phyloP scores from a whole-genome alignment of 2,888 invertebrate genomes.

The Pollenia angustigena region DNA sequence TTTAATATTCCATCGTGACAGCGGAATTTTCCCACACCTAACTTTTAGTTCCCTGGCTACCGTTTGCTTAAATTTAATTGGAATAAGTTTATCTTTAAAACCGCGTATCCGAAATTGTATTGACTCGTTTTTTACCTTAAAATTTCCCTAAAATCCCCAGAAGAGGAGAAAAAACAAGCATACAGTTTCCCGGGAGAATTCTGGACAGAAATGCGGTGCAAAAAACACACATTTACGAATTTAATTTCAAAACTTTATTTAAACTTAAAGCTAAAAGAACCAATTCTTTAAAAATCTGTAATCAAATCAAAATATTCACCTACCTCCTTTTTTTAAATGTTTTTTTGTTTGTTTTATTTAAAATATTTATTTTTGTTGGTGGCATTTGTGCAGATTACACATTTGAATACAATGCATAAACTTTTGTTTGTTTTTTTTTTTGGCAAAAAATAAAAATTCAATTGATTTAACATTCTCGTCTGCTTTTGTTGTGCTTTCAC shows the following conservation, averaged over 20 bases:
- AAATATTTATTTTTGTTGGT: slow-evolving; percentile 36
- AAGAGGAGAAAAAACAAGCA: too few species aligned
- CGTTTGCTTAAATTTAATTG: too few species aligned
- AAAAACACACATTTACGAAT: background rate
- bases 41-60: too few species aligned
- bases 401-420: slow-evolving; percentile 23
- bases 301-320: slow-evolving; percentile 9
- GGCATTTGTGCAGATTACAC: slow-evolving; percentile 30
- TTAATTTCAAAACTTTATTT: background rate
- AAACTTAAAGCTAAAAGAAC: background rate
- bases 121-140: too few species aligned
- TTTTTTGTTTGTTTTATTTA: slow-evolving; percentile 24
- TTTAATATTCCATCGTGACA: too few species aligned
- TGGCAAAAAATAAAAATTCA: slow-evolving; percentile 31
- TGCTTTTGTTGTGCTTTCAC: slow-evolving; percentile 30
- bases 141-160: too few species aligned
- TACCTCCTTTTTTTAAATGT: slow-evolving; percentile 51
- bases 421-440: slow-evolving; percentile 11
- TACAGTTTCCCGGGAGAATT: too few species aligned
- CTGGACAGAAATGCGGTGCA: too few species aligned
- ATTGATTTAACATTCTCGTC: slow-evolving; percentile 53
- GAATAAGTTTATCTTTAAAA: too few species aligned
- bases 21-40: too few species aligned
- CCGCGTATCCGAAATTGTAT: too few species aligned
- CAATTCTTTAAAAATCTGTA: slow-evolving; percentile 10